phyloP scores from a whole-genome alignment of 1,140 invertebrate species.

The Stegodyphus dumicola region DNA sequence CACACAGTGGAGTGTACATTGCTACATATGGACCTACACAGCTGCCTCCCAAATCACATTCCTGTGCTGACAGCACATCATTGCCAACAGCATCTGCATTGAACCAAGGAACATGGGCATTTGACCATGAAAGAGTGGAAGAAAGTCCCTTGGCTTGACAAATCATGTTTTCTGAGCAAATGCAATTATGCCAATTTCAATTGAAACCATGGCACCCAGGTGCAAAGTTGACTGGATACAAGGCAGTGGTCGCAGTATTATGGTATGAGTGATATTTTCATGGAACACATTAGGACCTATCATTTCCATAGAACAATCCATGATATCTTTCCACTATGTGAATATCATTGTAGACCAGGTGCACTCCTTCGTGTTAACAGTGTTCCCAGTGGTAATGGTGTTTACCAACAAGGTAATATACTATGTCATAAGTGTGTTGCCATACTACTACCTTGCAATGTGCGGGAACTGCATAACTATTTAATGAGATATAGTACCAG shows the following conservation, averaged over 20 bases:
- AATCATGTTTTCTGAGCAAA: not conserved
- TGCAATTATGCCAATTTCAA: not conserved
- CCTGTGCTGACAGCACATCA: not conserved
- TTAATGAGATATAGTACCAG: not conserved
- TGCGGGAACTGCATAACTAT: not conserved
- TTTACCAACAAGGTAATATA: not conserved
- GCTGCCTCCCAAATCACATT: not conserved
- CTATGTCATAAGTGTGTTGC: not conserved
- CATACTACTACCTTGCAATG: not conserved
- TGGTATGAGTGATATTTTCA: not conserved
- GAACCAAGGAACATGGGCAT: not conserved
- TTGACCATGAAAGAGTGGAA: not conserved
- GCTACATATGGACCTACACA: not conserved
- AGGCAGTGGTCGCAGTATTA: not conserved
- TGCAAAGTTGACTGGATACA: not conserved
- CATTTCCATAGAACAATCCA: not conserved
- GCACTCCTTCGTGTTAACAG: not conserved
- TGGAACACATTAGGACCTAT: not conserved
- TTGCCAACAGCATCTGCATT: not conserved
- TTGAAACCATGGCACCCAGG: not conserved
- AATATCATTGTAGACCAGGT: not conserved
- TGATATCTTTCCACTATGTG: not conserved
- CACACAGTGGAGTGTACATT: not conserved
- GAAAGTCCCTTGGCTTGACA: not conserved
- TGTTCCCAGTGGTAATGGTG: too few species aligned